Evolutionary conservation across 2,113 vertebrate species (phyloP).

Genomic region (Heptranchias perlo): DNA sequence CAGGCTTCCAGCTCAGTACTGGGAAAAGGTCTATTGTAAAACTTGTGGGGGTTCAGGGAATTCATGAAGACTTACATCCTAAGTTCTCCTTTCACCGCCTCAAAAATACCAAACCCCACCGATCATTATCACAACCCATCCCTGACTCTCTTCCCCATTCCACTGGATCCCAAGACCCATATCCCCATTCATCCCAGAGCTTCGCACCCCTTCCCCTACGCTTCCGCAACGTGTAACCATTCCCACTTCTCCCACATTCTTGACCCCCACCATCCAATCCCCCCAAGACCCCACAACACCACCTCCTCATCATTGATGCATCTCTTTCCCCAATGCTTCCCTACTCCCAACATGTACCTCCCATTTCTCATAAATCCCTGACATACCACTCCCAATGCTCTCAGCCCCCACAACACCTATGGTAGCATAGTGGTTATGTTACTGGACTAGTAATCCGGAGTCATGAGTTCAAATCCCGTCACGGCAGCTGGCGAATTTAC

Average conservation of each 20-base stretch:
- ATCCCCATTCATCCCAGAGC: neutral
- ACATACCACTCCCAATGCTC: neutral
- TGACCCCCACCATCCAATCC: neutral
- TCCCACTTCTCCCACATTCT: no score
- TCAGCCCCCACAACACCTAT: no score
- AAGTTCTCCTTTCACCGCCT: neutral
- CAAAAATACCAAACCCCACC: neutral
- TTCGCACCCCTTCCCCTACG: neutral
- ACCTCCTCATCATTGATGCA: neutral
- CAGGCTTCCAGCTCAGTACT: no score
- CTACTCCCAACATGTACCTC: neutral
- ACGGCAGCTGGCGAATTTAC: no score
- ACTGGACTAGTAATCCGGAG: no score
- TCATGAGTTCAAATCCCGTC: no score
- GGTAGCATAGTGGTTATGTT: no score
- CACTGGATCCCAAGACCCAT: neutral
- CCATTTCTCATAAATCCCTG: neutral
- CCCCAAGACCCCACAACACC: neutral
- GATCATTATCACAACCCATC: neutral
- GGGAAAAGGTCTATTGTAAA: neutral
- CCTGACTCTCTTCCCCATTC: no score
- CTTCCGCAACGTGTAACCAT: no score
- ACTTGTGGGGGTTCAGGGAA: neutral
- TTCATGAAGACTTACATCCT: neutral
- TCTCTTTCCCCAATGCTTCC: neutral